Base-by-base conservation (phyloP, 2,113 vertebrate genomes). In the Actenoides lindsayi region DNA sequence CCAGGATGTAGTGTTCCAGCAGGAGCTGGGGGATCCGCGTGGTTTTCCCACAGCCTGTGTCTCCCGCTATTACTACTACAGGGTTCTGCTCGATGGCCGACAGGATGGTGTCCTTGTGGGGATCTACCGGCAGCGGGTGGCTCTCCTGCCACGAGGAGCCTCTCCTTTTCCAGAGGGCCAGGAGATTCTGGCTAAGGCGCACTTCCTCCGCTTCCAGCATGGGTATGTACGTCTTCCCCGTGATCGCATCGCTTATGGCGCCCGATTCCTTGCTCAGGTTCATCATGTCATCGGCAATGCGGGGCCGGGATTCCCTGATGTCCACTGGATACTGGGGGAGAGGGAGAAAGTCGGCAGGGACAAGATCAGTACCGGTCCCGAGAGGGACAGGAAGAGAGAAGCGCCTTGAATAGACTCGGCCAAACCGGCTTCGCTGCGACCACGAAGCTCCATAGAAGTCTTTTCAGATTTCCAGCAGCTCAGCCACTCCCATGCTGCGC, bases 41-140 rank as follows among this genome's bases (percentile, higher is more conserved):
- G 23, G 99, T 99, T 54, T 99, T 99, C 28, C 99, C 99, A 3
- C 99, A 99, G 59, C 99, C 99, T 0, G 99, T 99, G 95, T 99
- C 99, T 16, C 99, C 99, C 0, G 99, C 98, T 11, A 99, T 98
- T 76, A 99, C 99, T 23, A 99, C 98, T 20, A 99, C 99, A 1
- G 98, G 98, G 71, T 99, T 98, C 69, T 98, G 97, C 75, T 98
- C 98, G 23, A 99, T 98, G 6, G 98, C 98, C 0, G 97, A 98
- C 28, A 99, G 93, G 89, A 99, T 98, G 4, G 97, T 97, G 94
- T 99, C 97, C 65, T 98, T 97, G 93, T 99, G 99, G 8, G 97
- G 94, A 65, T 99, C 99, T 0, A 99, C 99, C 0, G 99, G 99
- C 25, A 99, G 98, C 11, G 96, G 97, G 63, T 97, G 97, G 25